Evolutionary conservation across 2,113 vertebrate genomes (phyloP).

Genomic region (Dolichotis patagonum): DNA sequence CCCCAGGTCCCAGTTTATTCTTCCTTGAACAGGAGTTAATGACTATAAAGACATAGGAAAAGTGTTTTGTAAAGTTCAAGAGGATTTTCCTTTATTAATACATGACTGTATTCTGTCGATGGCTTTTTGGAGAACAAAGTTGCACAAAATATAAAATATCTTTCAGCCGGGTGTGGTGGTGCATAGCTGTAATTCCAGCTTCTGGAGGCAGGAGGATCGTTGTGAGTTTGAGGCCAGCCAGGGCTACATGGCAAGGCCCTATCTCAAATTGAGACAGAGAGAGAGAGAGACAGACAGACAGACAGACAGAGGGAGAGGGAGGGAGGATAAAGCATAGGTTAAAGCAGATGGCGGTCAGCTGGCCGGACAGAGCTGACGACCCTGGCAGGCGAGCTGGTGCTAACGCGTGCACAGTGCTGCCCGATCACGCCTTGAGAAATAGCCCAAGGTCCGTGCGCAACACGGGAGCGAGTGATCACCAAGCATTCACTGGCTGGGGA

Average conservation of each 20-base stretch:
- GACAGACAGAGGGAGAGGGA: too few relatives aligned
- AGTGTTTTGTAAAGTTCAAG: constrained; percentile 31
- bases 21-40: constrained; percentile 1
- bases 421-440: background rate
- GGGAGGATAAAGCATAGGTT: background rate
- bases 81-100: constrained; percentile 15
- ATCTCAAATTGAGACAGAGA: too few relatives aligned
- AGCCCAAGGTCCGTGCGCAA: background rate
- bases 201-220: too few relatives aligned
- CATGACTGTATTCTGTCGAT: background rate
- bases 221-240: background rate
- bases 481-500: background rate
- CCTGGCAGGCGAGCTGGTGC: too few relatives aligned
- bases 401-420: too few relatives aligned
- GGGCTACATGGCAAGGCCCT: background rate
- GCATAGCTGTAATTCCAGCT: background rate
- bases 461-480: background rate
- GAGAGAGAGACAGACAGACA: too few relatives aligned
- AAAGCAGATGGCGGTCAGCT: too few relatives aligned
- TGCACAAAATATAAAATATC: background rate
- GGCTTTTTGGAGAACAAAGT: background rate
- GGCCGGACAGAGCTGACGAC: too few relatives aligned
- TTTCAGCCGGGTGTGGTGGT: background rate
- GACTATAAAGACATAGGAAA: background rate
- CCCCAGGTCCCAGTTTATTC: background rate